Evolutionary conservation across 64 coral and sea anemone genomes (phyloP), one percentile per base, ranked within the genome.

Genomic region (Pocillopora verrucosa): DNA sequence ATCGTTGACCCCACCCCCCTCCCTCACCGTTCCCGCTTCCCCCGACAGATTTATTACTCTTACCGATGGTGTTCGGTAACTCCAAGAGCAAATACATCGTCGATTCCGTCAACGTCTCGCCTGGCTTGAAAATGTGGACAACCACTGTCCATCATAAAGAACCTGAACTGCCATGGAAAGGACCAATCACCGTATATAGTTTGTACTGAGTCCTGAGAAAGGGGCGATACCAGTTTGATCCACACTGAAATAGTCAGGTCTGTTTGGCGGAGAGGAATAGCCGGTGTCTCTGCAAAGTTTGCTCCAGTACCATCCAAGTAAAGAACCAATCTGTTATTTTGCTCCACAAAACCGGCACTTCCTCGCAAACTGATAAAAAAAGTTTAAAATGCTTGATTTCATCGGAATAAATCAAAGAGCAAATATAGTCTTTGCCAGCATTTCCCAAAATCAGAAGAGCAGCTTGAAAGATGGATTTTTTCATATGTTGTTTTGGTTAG

Each of bases 121-220:
- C 73, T 75, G 11, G 38, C 30, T 75, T 75, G 73, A 11, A 36
- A 11, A 36, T 1, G 4, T 0, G 38, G 25, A 75, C 30, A 16
- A 16, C 73, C 73, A 36, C 38, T 36, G 14, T 35, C 73, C 41
- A 51, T 51, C 16, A 75, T 37, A 36, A 36, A 75, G 4, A 75
- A 37, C 38, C 73, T 30, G 73, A 75, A 75, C 5, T 30, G 38
- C 34, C 14, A 75, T 35, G 73, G 73, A 75, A 14, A 11, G 2
- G 73, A 75, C 73, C 73, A 75, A 36, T 75, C 73, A 75, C 73
- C 30, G 38, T 75, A 75, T 35, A 75, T 37, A 9, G 74, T 34
- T 76, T 76, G 25, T 4, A 51, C 41, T 51, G 41, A 51, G 41
- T 51, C 41, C 7, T 4, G 41, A 51, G 41, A 0, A 7, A 51